phyloP scores from a whole-genome alignment of 2,797 vertebrate species.

The Scarus forsteni region DNA sequence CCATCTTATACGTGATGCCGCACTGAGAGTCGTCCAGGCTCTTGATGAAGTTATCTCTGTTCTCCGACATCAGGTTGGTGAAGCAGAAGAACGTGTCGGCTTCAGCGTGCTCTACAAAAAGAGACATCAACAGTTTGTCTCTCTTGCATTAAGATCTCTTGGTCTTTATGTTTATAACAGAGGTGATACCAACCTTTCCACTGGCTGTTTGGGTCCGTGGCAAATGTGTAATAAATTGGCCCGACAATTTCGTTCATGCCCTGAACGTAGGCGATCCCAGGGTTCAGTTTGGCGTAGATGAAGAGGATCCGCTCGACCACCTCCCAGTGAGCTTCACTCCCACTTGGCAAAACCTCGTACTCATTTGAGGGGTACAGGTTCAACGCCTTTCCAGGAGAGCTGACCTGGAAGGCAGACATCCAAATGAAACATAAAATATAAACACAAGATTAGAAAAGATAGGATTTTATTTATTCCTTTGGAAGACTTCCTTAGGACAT shows the following conservation, averaged over 20 bases:
- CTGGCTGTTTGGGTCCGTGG: slow-evolving; percentile 91
- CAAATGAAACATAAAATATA: neutral
- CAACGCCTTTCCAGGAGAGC: slow-evolving; percentile 90
- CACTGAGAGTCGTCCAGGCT: slow-evolving; percentile 98
- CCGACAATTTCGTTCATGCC: slow-evolving; percentile 99
- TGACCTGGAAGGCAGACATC: slow-evolving; percentile 87
- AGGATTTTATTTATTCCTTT: too few relatives aligned
- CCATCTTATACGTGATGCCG: slow-evolving; percentile 98
- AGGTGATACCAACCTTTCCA: slow-evolving; percentile 89
- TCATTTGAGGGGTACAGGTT: slow-evolving; percentile 88
- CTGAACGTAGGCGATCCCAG: slow-evolving; percentile 97
- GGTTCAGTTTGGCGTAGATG: slow-evolving; percentile 99
- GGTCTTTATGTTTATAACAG: rapidly evolving
- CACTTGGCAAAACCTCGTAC: slow-evolving; percentile 91
- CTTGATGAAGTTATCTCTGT: slow-evolving; percentile 99
- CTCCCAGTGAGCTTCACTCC: slow-evolving; percentile 97
- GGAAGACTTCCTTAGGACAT: too few relatives aligned
- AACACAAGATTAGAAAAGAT: too few relatives aligned
- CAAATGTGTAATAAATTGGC: slow-evolving; percentile 98
- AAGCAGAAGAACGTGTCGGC: slow-evolving; percentile 99
- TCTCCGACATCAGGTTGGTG: slow-evolving; percentile 98
- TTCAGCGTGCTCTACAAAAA: slow-evolving; percentile 91
- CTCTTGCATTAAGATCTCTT: neutral
- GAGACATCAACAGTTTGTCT: neutral
- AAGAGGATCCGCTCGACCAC: slow-evolving; percentile 98